Conservation (phyloP, 1,140 invertebrate species). For the Popillia japonica region DNA sequence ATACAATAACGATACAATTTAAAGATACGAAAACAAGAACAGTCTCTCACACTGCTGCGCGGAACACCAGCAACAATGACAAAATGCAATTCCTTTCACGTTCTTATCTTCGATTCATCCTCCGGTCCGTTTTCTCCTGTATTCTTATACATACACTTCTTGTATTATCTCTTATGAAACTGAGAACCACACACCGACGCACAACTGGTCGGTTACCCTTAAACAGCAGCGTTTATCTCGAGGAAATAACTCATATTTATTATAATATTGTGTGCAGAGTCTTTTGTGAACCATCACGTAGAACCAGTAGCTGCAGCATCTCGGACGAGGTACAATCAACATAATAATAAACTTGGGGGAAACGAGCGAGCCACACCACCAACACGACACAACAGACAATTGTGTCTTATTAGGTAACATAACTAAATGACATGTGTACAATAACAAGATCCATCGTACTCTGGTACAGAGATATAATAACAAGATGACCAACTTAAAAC, state of each 20-base stretch:
- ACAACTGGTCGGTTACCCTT: background rate
- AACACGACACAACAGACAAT: slow-evolving; percentile 36
- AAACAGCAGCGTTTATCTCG: slow-evolving; percentile 1
- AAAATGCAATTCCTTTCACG: slow-evolving; percentile 33
- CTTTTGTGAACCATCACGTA: slow-evolving; percentile 35
- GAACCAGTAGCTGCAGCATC: slow-evolving; percentile 32
- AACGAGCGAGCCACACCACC: slow-evolving; percentile 17
- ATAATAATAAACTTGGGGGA: slow-evolving; percentile 16
- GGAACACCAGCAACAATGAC: slow-evolving; percentile 29
- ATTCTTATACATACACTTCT: background rate
- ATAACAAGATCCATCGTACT: slow-evolving; percentile 37
- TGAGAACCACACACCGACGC: background rate
- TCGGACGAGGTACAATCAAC: slow-evolving; percentile 20
- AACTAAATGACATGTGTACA: slow-evolving; percentile 41
- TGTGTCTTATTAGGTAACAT: slow-evolving; percentile 38
- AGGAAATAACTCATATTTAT: slow-evolving; percentile 31
- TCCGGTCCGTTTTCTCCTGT: background rate
- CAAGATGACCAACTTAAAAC: slow-evolving; percentile 38
- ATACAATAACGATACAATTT: slow-evolving; percentile 18
- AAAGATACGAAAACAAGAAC: slow-evolving; percentile 24
- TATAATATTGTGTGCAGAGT: slow-evolving; percentile 22
- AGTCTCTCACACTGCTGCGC: background rate
- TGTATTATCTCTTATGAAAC: background rate
- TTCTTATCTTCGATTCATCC: slow-evolving; percentile 14
- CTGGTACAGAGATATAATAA: slow-evolving; percentile 34